Base-by-base conservation (phyloP, 1,140 invertebrate species). In the Conus betulinus region DNA sequence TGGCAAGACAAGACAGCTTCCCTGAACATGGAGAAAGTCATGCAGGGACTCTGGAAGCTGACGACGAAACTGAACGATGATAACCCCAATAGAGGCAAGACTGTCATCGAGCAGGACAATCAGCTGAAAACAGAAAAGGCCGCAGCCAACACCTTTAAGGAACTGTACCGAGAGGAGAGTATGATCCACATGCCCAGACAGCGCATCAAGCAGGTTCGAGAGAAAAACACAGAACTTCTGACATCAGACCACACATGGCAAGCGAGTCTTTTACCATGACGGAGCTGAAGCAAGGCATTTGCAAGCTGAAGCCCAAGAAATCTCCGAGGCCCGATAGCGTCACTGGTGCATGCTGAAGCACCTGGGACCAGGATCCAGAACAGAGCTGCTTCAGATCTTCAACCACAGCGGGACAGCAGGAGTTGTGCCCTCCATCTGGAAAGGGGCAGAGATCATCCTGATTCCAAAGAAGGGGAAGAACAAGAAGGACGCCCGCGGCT, bases 381-480 rank as follows among this genome's bases (percentile, higher is more conserved):
- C 39, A 39, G 39, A 1, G 39, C 39, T 39, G 39, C 39, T 39
- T 39, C 39, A 39, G 39, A 39, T 39, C 39, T 39, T 39, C 39
- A 39, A 39, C 39, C 39, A 39, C 39, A 39, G 39, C 39, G 0
- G 39, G 39, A 39, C 39, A 39, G 39, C 39, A 39, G 39, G 39
- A 39, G 39, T 51, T 71, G 25, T 90, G 23, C 88, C 89, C 7
- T n/a, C 23, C 52, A 11, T 11, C 85, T 87, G 25, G 11, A 63
- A 63, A 20, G 60, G 4, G 60, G 60, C 88, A 5, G 57, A 52
- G 55, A 39, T 84, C 0, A 60, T 88, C 67, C 84, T 84, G 25
- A 87, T 90, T 55, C 71, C 78, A 27, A 90, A 90, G 84, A 88
- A 88, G 39, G 87, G 90, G 1, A 89, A 39, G 84, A 27, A 67